Evolutionary conservation across 2,113 vertebrate genomes (phyloP).

Genomic region (Aix galericulata): DNA sequence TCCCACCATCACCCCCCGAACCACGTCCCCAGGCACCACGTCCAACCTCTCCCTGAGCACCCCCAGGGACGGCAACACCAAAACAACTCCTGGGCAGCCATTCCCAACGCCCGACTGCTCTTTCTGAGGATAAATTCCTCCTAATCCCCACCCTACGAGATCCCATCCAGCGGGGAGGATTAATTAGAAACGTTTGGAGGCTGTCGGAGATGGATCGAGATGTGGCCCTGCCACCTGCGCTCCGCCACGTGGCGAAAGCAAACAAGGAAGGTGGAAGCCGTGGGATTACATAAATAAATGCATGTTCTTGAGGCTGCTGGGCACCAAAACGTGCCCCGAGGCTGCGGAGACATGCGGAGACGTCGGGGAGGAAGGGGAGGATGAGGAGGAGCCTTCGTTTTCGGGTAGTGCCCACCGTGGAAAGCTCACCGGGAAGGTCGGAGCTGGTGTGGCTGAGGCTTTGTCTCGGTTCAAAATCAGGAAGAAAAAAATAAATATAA

Average conservation of each 20-base stretch:
- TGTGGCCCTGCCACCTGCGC: background rate
- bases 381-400: background rate
- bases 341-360: too few species aligned
- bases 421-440: background rate
- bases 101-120: too few species aligned
- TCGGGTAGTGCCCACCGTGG: background rate
- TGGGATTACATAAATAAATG: background rate
- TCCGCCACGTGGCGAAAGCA: background rate
- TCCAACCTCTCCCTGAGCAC: too few species aligned
- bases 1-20: too few species aligned
- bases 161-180: background rate
- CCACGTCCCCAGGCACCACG: too few species aligned
- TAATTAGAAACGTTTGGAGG: background rate
- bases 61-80: too few species aligned
- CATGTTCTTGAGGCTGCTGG: background rate
- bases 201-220: background rate
- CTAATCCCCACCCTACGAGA: too few species aligned
- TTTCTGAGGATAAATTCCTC: too few species aligned
- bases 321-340: background rate
- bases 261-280: background rate
- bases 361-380: fast-evolving
- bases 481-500: too few species aligned
- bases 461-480: background rate
- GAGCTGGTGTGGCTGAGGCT: background rate
- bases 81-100: too few species aligned